Evolutionary conservation across 2,888 invertebrate genomes (phyloP), one percentile per base, ranked within the genome.

Genomic region (Agonopterix alstromeriana): DNA sequence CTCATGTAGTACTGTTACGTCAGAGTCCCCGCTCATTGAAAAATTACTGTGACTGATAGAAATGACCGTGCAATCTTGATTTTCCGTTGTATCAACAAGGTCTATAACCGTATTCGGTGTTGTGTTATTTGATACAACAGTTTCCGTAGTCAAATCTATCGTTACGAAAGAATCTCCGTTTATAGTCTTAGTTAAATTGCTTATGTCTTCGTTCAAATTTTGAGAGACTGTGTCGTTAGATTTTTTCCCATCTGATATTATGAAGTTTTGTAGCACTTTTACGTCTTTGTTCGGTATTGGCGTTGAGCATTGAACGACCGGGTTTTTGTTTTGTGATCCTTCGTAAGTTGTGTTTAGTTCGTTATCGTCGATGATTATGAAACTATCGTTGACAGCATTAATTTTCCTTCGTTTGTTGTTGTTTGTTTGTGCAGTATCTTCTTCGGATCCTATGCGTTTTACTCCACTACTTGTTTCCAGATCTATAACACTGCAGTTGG

Each of bases 11-110:
- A 86, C 70, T 0, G 86, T 85, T 0, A 86, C 77, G 2, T 85
- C 72, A 0, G 87, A 86, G 36, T 84, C 85, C 0, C 78, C 77
- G 11, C 79, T 82, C 66, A 80, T 71, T 1, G 80, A 67, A 1
- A 63, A 53, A 54, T 62, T 72, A 0, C 59, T 48, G 12, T 67
- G 65, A 27, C 69, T 73, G 4, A 62, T 53, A 0, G 77, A 70
- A 0, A 73, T 58, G n/a, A 80, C 8, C 0, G 65, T 60, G 44
- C 73, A 76, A 3, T 83, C 80, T 8, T 58, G 56, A 7, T 48
- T 52, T 4, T 75, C 70, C 7, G 57, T 52, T 2, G 61, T 59
- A 48, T 68, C 70, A 0, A 65, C 77, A 50, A 85, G 52, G 56
- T 85, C 78, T 47, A 76, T 73, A 0, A 77, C 65, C 3, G 70